These are phyloP conservation scores for Chiropotes sagulatus DNA, from an alignment of 2,797 vertebrate species.

Conservation along the genomic window DNA sequence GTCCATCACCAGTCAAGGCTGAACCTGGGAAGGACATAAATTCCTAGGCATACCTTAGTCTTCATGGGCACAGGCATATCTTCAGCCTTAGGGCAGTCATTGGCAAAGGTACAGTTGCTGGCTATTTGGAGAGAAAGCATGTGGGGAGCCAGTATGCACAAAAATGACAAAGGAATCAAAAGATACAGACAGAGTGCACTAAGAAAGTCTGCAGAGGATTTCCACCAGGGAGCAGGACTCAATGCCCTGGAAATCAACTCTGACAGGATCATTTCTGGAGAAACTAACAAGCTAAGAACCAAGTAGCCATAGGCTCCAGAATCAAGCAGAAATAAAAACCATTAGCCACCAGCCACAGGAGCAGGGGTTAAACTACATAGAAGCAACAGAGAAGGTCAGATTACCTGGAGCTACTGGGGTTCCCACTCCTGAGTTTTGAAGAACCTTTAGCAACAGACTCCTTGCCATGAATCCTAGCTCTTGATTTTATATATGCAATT, in stretches of 20 bases:
- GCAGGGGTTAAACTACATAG: neutral
- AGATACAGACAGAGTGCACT: neutral
- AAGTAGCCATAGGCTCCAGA: neutral
- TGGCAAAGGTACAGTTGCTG: neutral
- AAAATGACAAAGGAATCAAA: neutral
- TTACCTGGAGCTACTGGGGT: accelerated
- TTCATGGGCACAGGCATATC: neutral
- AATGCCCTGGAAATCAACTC: neutral
- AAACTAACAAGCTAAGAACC: neutral
- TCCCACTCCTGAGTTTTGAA: neutral
- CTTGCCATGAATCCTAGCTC: neutral
- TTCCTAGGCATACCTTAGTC: neutral
- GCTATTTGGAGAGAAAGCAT: neutral
- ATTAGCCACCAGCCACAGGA: neutral
- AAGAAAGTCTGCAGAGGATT: neutral
- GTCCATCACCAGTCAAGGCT: neutral
- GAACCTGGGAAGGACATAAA: neutral
- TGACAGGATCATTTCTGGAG: neutral
- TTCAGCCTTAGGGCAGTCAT: neutral
- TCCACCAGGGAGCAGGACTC: neutral
- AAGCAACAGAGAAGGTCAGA: neutral
- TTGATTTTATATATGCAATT: neutral
- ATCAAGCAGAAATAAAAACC: neutral
- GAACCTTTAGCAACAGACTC: neutral
- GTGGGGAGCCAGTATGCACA: neutral